These are phyloP conservation scores for Corythoichthys haematopterus DNA, from an alignment of 2,113 vertebrate species.

Conservation along the genomic window DNA sequence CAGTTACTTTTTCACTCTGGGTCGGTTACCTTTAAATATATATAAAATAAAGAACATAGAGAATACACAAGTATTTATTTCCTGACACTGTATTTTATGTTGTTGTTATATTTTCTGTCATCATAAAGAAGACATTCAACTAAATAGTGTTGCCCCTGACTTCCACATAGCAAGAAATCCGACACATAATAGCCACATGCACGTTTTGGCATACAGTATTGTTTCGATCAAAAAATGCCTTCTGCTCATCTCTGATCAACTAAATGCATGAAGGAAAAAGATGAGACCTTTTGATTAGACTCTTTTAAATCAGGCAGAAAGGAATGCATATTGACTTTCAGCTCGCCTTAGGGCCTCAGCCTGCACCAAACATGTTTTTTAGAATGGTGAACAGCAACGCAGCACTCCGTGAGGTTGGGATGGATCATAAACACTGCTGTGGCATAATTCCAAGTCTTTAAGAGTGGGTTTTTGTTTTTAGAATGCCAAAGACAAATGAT, in stretches of 20 bases:
- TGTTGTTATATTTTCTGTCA: neutral
- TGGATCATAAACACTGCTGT: conserved; percentile 20
- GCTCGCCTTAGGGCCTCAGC: conserved; percentile 49
- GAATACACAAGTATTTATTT: no score
- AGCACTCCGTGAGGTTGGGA: conserved; percentile 24
- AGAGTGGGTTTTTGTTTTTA: conserved; percentile 16
- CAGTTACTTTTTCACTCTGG: no score
- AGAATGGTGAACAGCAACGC: conserved; percentile 37
- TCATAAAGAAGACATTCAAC: neutral
- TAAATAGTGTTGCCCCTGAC: neutral
- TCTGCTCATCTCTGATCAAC: conserved; percentile 56
- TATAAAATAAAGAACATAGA: no score
- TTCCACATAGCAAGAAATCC: conserved; percentile 6
- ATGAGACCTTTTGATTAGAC: conserved; percentile 35
- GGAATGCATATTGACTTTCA: conserved; percentile 61
- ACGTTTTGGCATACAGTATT: conserved; percentile 7
- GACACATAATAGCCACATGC: conserved; percentile 12
- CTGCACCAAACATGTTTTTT: conserved; percentile 60
- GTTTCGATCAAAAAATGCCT: conserved; percentile 47
- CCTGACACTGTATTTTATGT: neutral
- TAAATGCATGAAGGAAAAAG: conserved; percentile 49
- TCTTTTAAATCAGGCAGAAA: conserved; percentile 68
- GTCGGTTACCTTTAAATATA: no score
- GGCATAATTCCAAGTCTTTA: conserved; percentile 7
- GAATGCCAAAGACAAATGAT: conserved; percentile 10